Base-by-base conservation (phyloP, 2,113 vertebrate genomes). In the Corydoras sp. region DNA sequence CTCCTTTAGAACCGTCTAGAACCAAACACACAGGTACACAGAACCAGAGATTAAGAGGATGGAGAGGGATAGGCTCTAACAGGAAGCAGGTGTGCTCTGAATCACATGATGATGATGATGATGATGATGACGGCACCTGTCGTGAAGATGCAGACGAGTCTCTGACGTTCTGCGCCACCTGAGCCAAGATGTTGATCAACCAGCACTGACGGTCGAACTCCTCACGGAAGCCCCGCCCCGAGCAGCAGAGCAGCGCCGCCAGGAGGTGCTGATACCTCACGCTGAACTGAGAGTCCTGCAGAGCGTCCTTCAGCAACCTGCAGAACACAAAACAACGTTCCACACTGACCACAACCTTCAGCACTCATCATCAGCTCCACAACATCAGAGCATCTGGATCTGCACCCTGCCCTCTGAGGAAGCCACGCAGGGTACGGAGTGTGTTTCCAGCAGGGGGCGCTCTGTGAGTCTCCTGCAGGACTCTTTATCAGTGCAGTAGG, bases 241-340 rank as follows among this genome's bases (percentile, higher is more conserved):
- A 93, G 79, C 96, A 99, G 89, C 96, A 98, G 10, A 99, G 85
- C 81, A 99, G 82, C 3, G 95, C 96, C 0, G 93, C 96, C 82
- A 98, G 91, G 69, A 98, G 89, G 71, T 95, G 94, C 86, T 97
- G 97, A 82, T 97, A 99, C 1, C 97, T 92, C 77, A 92, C 93
- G n/a, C 92, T 94, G 89, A 98, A 98, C 91, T 98, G 96, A 0
- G 93, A 93, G 81, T 99, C 96, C 85, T 96, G 95, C 10, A 99
- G 91, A 58, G 92, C 89, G 0, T 99, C 96, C 86, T 98, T 98
- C 80, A 99, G 86, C 80, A 98, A 77, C 96, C 97, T 99, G 85
- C 31, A 14, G 51, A 14, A 31, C 29, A 32, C 11, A 9, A 1
- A 9, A 48, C 0, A 43, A 49, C 51, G 35, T 43, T 43, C 35